Evolutionary conservation across 1,140 invertebrate genomes (phyloP), one percentile per base, ranked within the genome.

Genomic region (Drosophila parabipectinata): DNA sequence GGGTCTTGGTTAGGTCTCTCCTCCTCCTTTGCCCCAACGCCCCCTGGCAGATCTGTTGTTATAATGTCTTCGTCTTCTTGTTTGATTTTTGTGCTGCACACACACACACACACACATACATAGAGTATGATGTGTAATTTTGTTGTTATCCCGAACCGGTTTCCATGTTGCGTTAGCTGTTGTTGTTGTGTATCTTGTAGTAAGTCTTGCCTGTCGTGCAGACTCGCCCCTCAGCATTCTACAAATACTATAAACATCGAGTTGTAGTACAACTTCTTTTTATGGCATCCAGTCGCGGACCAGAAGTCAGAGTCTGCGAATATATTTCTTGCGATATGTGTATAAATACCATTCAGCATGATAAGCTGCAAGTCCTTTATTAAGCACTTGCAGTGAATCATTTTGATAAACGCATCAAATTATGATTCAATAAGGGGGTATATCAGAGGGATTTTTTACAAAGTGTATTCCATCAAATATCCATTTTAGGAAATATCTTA

Each of bases 191-290:
- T 68, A 58, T 56, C 56, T 55, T 79, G 60, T 71, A 57, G 72
- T 55, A 44, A 30, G 71, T 50, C 60, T 41, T 56, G 50, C 21
- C 21, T 44, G 44, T 54, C 47, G n/a, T 53, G 47, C 56, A 52
- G 71, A 75, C 64, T 69, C 57, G 53, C 78, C 67, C 41, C 72
- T 51, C 71, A 53, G 57, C 81, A 85, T 80, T 84, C 77, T 85
- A 85, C 81, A 82, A 85, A 87, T 85, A 85, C 82, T 85, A 85
- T 76, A 74, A 76, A 76, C 73, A 81, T 75, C 45, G 61, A 82
- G 81, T 78, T 87, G 81, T 85, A 87, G 50, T 85, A 85, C 81
- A 85, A 85, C 82, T 87, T 85, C 81, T 81, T 79, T 82, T 81
- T 79, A 68, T 78, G 61, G 71, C 72, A 74, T 82, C 62, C 66